These are phyloP conservation scores for Tetragnatha montana DNA, from an alignment of 2,888 invertebrate genomes.

Conservation along the genomic window DNA sequence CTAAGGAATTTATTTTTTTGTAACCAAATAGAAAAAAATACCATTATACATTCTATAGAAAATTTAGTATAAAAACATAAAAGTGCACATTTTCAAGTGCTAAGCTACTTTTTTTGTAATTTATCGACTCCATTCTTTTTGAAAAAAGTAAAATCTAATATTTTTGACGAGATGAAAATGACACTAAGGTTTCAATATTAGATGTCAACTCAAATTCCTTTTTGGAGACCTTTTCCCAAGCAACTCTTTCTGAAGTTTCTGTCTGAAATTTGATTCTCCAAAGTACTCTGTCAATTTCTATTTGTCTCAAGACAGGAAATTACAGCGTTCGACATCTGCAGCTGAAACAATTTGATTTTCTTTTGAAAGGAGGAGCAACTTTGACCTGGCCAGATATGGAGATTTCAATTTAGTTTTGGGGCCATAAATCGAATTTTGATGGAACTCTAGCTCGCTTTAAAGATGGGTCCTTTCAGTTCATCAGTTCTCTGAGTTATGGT, in stretches of 20 bases:
- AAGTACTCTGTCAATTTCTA: constrained; percentile 12
- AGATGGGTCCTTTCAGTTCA: too few species aligned
- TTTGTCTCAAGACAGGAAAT: constrained; percentile 10
- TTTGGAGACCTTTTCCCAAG: not conserved
- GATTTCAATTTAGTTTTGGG: not conserved
- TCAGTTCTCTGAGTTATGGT: too few species aligned
- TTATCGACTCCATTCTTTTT: too few species aligned
- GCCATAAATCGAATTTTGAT: not conserved
- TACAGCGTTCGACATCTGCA: not conserved
- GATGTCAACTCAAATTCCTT: not conserved
- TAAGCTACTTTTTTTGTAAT: too few species aligned
- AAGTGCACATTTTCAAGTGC: too few species aligned
- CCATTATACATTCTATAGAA: too few species aligned
- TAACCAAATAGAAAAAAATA: too few species aligned
- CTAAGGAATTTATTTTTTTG: too few species aligned
- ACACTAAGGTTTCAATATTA: not conserved
- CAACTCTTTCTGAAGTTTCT: constrained; percentile 15
- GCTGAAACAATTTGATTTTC: constrained; percentile 11
- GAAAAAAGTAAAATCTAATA: too few species aligned
- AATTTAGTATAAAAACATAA: too few species aligned
- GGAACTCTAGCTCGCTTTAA: not conserved
- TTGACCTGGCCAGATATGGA: not conserved
- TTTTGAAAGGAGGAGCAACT: not conserved
- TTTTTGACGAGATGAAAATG: not conserved
- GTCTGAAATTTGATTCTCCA: constrained; percentile 21